Percentiles rank a stretch among this genome's conserved stretches.
These are phyloP conservation scores for Melieria crassipennis DNA, from an alignment of 2,888 invertebrate genomes.

Conservation along the genomic window DNA sequence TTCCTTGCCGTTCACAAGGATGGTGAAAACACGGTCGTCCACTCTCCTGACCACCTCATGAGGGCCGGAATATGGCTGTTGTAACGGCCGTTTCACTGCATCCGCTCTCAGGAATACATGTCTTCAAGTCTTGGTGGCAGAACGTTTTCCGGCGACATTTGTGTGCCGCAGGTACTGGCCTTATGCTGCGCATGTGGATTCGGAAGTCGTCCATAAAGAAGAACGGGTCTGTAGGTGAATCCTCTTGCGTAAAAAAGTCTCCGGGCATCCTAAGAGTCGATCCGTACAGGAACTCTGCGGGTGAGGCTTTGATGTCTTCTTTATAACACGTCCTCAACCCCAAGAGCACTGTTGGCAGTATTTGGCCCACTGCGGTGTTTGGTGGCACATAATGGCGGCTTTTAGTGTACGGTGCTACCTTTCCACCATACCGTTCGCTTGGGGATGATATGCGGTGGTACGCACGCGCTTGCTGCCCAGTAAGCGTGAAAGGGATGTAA, in stretches of 20 bases:
- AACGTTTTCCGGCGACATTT: background rate
- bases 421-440: conserved; percentile 4
- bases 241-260: background rate
- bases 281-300: background rate
- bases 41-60: no score
- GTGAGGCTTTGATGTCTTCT: conserved; percentile 3
- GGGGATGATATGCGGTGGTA: conserved; percentile 6
- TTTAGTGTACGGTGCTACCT: conserved; percentile 9
- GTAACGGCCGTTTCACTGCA: no score
- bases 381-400: background rate
- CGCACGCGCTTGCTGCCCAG: conserved; percentile 1
- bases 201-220: background rate
- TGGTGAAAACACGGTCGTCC: no score
- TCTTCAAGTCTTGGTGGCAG: no score
- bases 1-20: no score
- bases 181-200: background rate
- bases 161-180: background rate
- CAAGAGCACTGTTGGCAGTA: background rate
- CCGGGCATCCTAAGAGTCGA: background rate
- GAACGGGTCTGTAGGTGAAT: background rate
- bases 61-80: no score
- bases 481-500: background rate
- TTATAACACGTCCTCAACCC: background rate
- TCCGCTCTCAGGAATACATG: no score
- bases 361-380: background rate